phyloP scores from a whole-genome alignment of 53 echinoderm and acorn worm species.

The Astropecten irregularis region DNA sequence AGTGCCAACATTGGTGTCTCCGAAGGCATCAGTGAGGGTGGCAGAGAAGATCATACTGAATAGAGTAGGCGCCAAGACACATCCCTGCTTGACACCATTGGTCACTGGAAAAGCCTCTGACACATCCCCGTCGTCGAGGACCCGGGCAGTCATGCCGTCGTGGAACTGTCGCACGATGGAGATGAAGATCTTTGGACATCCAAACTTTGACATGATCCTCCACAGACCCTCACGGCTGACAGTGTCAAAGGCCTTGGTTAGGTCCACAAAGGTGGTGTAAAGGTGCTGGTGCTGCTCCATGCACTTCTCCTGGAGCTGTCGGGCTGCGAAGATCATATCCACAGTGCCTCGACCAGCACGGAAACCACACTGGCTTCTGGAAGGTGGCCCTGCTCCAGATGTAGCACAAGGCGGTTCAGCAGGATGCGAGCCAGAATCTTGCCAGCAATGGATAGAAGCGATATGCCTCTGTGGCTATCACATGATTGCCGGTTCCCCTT shows the following conservation, averaged over 20 bases:
- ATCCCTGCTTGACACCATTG: neutral
- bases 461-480: neutral
- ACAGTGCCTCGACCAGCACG: neutral
- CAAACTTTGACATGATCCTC: too few species aligned
- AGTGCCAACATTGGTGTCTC: neutral
- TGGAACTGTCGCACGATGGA: neutral
- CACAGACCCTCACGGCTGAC: too few species aligned
- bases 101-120: too few species aligned
- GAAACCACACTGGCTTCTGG: conserved; percentile 13
- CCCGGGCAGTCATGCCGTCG: neutral
- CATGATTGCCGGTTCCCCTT: neutral
- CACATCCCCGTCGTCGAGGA: neutral
- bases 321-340: conserved; percentile 18
- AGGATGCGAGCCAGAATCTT: neutral
- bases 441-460: too few species aligned
- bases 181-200: neutral
- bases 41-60: neutral
- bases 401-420: neutral
- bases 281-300: too few species aligned
- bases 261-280: too few species aligned
- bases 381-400: neutral
- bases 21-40: neutral
- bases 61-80: too few species aligned
- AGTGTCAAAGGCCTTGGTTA: too few species aligned
- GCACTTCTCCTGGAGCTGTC: too few species aligned